phyloP scores from a whole-genome alignment of 2,888 invertebrate species.

The Leptogaster cylindrica region DNA sequence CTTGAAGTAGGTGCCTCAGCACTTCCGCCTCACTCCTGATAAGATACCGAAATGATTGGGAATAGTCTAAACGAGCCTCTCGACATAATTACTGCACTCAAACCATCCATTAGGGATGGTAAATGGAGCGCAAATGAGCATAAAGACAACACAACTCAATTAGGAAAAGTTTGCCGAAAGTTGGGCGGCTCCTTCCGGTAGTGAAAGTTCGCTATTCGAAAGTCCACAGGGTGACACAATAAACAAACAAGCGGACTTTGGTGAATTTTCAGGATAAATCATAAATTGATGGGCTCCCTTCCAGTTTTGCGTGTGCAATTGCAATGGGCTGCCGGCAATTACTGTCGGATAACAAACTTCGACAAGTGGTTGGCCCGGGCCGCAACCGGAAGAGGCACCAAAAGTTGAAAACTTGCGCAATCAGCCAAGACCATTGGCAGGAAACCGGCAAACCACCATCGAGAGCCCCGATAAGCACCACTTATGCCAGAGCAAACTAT shows the following conservation, averaged over 20 bases:
- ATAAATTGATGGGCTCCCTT: slow-evolving; percentile 16
- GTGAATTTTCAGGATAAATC: slow-evolving; percentile 10
- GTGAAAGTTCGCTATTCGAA: neutral
- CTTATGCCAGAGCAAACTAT: neutral
- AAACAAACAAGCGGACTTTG: neutral
- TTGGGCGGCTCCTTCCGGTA: neutral
- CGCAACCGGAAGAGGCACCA: slow-evolving; percentile 19
- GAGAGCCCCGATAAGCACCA: slow-evolving; percentile 15
- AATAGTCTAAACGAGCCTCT: slow-evolving; percentile 12
- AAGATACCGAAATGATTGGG: neutral
- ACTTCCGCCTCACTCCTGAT: too few relatives aligned
- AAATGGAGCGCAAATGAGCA: slow-evolving; percentile 21
- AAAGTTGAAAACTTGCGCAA: slow-evolving; percentile 33
- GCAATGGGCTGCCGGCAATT: slow-evolving; percentile 10
- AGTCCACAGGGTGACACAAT: neutral
- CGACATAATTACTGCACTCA: slow-evolving; percentile 19
- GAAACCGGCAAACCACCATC: neutral
- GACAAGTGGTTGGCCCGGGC: slow-evolving; percentile 29
- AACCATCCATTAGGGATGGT: slow-evolving; percentile 9
- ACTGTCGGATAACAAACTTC: slow-evolving; percentile 21
- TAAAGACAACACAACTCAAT: slow-evolving; percentile 23
- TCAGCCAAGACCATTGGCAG: slow-evolving; percentile 29
- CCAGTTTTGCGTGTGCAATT: neutral
- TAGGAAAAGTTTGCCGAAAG: slow-evolving; percentile 13
- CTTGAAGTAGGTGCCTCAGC: too few relatives aligned